Evolutionary conservation across 2,888 invertebrate genomes (phyloP).

Genomic region (Phaedon cochleariae): DNA sequence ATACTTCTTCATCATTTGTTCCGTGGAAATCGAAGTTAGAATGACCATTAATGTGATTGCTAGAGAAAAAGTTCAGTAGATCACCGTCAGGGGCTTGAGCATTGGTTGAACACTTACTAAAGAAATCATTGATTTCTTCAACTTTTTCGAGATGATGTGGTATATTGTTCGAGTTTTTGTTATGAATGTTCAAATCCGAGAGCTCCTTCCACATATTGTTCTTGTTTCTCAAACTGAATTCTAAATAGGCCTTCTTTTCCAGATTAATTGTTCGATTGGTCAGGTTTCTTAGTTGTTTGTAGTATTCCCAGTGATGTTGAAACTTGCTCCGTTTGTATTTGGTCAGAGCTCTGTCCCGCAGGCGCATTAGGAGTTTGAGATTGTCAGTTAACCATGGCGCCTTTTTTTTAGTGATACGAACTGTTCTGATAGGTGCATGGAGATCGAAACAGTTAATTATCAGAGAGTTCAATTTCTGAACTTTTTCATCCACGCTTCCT

Average conservation of each 20-base stretch:
- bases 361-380: neutral
- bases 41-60: conserved; percentile 1
- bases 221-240: neutral
- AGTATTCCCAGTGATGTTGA: neutral
- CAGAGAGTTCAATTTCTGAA: too few relatives aligned
- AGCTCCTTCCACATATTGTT: too few relatives aligned
- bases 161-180: too few relatives aligned
- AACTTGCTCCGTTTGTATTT: conserved; percentile 2
- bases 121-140: too few relatives aligned
- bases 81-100: neutral
- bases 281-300: conserved; percentile 10
- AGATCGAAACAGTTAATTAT: too few relatives aligned
- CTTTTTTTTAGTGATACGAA: neutral
- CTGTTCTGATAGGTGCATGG: too few relatives aligned
- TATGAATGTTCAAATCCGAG: too few relatives aligned
- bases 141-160: too few relatives aligned
- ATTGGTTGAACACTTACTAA: too few relatives aligned
- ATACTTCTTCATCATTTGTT: too few relatives aligned
- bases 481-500: too few relatives aligned
- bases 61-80: conserved; percentile 4
- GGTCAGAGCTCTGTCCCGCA: conserved; percentile 3
- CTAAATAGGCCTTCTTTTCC: conserved; percentile 14
- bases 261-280: conserved; percentile 6
- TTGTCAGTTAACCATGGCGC: neutral
- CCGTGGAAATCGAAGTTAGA: too few relatives aligned